Percentiles rank a stretch among this genome's conserved stretches.
Evolutionary conservation across 2,113 vertebrate species (phyloP).

Genomic region (Colius striatus): DNA sequence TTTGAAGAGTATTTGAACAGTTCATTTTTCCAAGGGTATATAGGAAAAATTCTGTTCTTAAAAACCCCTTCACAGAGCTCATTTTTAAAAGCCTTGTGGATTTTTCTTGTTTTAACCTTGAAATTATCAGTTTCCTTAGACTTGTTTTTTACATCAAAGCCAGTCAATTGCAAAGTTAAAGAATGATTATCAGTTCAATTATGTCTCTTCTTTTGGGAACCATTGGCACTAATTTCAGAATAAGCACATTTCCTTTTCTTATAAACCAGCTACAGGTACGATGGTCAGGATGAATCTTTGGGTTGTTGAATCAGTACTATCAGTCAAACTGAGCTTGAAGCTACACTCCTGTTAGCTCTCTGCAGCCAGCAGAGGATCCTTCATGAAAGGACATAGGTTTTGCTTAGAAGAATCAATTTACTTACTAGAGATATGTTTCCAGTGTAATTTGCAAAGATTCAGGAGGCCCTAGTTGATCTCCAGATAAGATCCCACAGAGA

Average conservation of each 20-base stretch:
- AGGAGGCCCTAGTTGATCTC: not conserved
- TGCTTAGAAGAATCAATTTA: not conserved
- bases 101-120: not conserved
- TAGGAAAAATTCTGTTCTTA: not conserved
- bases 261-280: not conserved
- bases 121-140: not conserved
- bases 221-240: not conserved
- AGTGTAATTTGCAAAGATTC: not conserved
- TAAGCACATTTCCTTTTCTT: not conserved
- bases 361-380: not conserved
- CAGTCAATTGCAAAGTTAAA: not conserved
- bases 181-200: not conserved
- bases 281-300: not conserved
- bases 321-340: not conserved
- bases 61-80: not conserved
- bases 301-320: not conserved
- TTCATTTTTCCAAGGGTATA: not conserved
- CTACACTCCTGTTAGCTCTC: not conserved
- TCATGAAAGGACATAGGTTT: not conserved
- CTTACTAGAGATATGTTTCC: not conserved
- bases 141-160: not conserved
- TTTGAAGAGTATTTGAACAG: not conserved
- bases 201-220: not conserved
- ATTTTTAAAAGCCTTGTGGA: not conserved
- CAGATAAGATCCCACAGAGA: not conserved